Evolutionary conservation across 30 jellyfish, hydroid and myxozoan genomes (phyloP).

Genomic region (Haliclystus octoradiatus): DNA sequence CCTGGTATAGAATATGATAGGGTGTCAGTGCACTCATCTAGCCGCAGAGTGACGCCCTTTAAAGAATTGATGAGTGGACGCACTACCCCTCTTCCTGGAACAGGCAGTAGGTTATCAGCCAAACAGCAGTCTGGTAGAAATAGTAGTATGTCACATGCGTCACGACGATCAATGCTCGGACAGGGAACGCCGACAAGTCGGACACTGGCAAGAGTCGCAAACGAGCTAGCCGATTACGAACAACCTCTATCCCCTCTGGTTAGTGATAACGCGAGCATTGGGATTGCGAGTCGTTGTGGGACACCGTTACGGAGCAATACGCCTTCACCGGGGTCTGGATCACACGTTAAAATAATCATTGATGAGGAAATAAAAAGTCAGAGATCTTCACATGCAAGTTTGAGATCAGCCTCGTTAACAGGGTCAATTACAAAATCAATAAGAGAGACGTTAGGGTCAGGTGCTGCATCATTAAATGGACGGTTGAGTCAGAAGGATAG

Average conservation of each 20-base stretch:
- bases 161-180: neutral
- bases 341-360: neutral
- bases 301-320: neutral
- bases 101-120: neutral
- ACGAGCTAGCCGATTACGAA: neutral
- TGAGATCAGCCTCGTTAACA: neutral
- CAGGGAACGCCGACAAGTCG: neutral
- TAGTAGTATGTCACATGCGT: neutral
- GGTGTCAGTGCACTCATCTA: slow-evolving; percentile 1
- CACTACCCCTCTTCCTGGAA: neutral
- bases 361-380: neutral
- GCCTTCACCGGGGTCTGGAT: neutral
- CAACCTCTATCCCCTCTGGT: neutral
- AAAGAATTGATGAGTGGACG: slow-evolving; percentile 10
- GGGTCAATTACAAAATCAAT: neutral
- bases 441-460: neutral
- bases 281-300: neutral
- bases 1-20: slow-evolving; percentile 8
- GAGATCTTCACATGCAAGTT: neutral
- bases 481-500: neutral
- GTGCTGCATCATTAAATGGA: neutral
- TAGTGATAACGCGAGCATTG: neutral
- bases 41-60: slow-evolving; percentile 28
- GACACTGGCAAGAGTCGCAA: neutral
- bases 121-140: neutral